Base-by-base conservation (phyloP, 1,140 invertebrate species). In the Anastrepha obliqua region DNA sequence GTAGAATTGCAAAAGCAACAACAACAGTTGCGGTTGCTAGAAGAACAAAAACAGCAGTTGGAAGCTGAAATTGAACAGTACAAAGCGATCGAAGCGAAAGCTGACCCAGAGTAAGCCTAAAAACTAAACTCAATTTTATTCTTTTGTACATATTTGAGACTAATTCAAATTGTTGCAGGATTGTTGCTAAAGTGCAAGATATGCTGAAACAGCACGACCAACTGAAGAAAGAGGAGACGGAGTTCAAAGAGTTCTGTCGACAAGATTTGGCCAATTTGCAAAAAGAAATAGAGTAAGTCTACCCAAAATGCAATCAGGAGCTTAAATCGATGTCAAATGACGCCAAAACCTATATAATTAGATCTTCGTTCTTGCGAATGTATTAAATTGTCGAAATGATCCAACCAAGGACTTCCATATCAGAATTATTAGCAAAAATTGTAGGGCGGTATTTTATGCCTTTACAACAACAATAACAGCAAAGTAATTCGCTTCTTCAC, bases 221-320 rank as follows among this genome's bases (percentile, higher is more conserved):
- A 89, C 92, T 98, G 11, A 97, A 96, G 90, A 94, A 95, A 87
- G 95, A 97, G 91, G 97, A 98, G 90, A 93, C 94, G 17, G 94
- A 96, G 89, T 98, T 97, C 90, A 96, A 96, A 88, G 95, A 96
- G 87, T 95, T 96, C 88, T 98, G 97, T 90, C 96, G 96, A 90
- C 93, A 94, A 39, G 95, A 97, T 92, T 92, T 96, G 86, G 93
- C 92, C 86, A 89, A 93, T n/a, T 90, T 97, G 7, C 94, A 96
- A 90, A 93, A 93, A 81, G 91, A 95, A 88, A 94, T 96, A 58
- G 92, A 94, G 94, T 95, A 94, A 92, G 93, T 93, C 60, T 13
- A 59, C 59, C 29, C 29, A 29, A 29, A 29, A 29, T 29, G 29
- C 29, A 29, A 29, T 29, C 29, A 29, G 6, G 2, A 86, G 51